phyloP scores from a whole-genome alignment of 2,797 vertebrate species.

The Percopsis omiscomaycus region DNA sequence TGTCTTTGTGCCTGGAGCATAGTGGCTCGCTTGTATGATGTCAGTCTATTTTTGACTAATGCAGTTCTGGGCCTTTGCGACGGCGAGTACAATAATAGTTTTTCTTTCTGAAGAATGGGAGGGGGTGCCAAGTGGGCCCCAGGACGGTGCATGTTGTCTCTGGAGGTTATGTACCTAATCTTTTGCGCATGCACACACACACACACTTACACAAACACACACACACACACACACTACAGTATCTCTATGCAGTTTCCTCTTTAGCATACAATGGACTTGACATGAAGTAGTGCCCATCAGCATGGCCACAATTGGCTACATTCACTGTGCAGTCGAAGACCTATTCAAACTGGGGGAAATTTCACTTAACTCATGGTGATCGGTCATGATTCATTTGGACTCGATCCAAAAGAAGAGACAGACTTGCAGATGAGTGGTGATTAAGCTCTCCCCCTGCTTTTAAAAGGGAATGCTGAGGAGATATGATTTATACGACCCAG shows the following conservation, averaged over 20 bases:
- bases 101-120: slow-evolving; percentile 48
- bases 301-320: slow-evolving; percentile 21
- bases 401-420: slow-evolving; percentile 8
- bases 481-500: slow-evolving; percentile 32
- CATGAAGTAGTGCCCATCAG: slow-evolving; percentile 23
- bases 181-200: slow-evolving; percentile 10
- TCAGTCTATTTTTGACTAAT: slow-evolving; percentile 87
- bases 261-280: slow-evolving; percentile 20
- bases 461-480: slow-evolving; percentile 3
- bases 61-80: slow-evolving; percentile 78
- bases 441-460: slow-evolving; percentile 6
- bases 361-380: not conserved
- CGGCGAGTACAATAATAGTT: slow-evolving; percentile 71
- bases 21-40: slow-evolving; percentile 82
- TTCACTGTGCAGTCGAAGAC: slow-evolving; percentile 12
- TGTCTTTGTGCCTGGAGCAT: slow-evolving; percentile 82
- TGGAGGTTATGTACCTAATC: slow-evolving; percentile 26
- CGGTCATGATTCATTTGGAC: slow-evolving; percentile 1
- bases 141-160: slow-evolving; percentile 43
- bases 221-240: slow-evolving; percentile 8
- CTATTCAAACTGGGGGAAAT: not conserved
- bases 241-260: slow-evolving; percentile 12
- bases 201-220: not conserved
- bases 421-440: slow-evolving; percentile 6
- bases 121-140: slow-evolving; percentile 64